Conservation (phyloP, 2,113 vertebrate genomes). For the Eupsittula cactorum region DNA sequence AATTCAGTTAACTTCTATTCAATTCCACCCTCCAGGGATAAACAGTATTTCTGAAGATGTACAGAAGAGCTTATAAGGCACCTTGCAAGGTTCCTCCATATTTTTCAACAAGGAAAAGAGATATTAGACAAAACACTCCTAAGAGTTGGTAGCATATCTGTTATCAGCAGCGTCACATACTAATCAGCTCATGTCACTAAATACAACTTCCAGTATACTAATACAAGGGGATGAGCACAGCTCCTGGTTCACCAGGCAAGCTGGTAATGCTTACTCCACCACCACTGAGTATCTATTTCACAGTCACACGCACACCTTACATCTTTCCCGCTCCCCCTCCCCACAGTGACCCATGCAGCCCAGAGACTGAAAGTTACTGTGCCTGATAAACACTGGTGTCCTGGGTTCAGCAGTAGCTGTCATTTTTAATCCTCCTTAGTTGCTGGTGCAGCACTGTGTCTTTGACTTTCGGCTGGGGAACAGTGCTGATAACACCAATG, state of each 20-base stretch:
- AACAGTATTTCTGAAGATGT: not conserved
- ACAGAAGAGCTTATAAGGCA: not conserved
- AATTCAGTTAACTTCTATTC: not conserved
- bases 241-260: not conserved
- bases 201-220: not conserved
- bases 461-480: too few species aligned
- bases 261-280: not conserved
- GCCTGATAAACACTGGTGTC: not conserved
- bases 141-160: not conserved
- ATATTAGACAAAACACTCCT: not conserved
- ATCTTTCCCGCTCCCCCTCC: fast-evolving
- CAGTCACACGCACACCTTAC: not conserved
- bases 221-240: not conserved
- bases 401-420: too few species aligned
- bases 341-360: too few species aligned
- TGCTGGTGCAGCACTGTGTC: too few species aligned
- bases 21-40: not conserved
- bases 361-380: not conserved
- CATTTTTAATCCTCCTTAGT: too few species aligned
- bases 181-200: not conserved
- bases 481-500: too few species aligned
- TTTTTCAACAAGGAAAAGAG: not conserved
- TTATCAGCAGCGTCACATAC: not conserved
- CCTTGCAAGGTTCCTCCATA: not conserved
- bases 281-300: not conserved